Percentiles rank a stretch among this genome's conserved stretches.
These are phyloP conservation scores for Drosophila azteca DNA, from an alignment of 1,140 invertebrate species.

Conservation along the genomic window DNA sequence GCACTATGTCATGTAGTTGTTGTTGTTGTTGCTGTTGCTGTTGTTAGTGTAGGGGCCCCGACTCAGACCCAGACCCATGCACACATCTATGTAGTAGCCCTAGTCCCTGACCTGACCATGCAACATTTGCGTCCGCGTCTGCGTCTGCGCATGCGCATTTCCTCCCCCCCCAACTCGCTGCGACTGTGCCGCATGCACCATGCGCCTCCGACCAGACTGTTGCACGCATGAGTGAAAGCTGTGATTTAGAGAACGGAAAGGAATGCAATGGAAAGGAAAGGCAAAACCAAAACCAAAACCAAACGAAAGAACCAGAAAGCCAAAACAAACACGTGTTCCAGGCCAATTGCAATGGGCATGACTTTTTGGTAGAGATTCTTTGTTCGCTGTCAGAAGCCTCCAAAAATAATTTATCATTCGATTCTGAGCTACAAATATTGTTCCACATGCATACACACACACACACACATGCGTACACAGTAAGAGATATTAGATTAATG, in stretches of 20 bases:
- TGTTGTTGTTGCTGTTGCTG: slow-evolving; percentile 22
- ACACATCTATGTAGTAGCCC: no score
- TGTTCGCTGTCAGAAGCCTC: slow-evolving; percentile 58
- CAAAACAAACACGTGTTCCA: slow-evolving; percentile 65
- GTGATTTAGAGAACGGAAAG: slow-evolving; percentile 53
- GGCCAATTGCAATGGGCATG: slow-evolving; percentile 74
- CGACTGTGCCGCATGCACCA: background rate
- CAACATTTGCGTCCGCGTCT: slow-evolving; percentile 79
- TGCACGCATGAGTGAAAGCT: slow-evolving; percentile 78
- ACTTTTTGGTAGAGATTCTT: slow-evolving; percentile 30
- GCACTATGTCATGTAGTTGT: slow-evolving; percentile 75
- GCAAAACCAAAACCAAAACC: slow-evolving; percentile 5
- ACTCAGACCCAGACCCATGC: slow-evolving; percentile 5
- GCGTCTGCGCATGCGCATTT: slow-evolving; percentile 72
- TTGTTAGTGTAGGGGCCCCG: background rate
- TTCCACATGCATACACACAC: slow-evolving; percentile 23
- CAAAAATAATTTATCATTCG: slow-evolving; percentile 74
- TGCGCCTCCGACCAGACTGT: slow-evolving; percentile 9
- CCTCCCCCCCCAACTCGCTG: slow-evolving; percentile 36
- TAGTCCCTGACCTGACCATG: slow-evolving; percentile 27
- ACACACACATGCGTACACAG: no score
- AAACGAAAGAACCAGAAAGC: slow-evolving; percentile 10
- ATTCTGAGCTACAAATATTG: slow-evolving; percentile 63
- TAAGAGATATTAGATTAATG: slow-evolving; percentile 22
- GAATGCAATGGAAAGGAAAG: background rate